Percentiles rank a stretch among this genome's conserved stretches.
Evolutionary conservation across 1,140 invertebrate species (phyloP).

Genomic region (Ostrea edulis): DNA sequence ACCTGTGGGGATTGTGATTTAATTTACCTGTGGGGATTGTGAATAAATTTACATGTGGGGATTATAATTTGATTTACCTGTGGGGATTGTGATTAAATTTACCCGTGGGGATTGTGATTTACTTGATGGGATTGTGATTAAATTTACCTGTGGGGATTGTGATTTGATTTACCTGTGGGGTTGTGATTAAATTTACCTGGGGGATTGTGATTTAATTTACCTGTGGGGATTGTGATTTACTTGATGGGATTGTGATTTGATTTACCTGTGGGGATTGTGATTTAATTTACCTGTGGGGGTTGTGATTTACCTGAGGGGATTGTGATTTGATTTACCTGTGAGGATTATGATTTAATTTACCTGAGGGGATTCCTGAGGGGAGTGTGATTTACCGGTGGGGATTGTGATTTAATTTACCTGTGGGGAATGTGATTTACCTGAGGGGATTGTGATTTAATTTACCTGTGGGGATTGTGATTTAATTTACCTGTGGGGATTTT

Average conservation of each 20-base stretch:
- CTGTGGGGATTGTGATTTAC: constrained; percentile 58
- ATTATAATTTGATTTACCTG: constrained; percentile 54
- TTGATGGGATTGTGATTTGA: no score
- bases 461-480: constrained; percentile 56
- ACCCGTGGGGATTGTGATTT: constrained; percentile 60
- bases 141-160: constrained; percentile 58
- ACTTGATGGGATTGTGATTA: no score
- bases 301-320: no score
- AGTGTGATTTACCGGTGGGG: no score
- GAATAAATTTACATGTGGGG: no score
- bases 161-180: constrained; percentile 52
- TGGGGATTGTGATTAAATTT: constrained; percentile 41
- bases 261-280: constrained; percentile 58
- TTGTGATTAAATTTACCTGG: no score
- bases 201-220: constrained; percentile 48
- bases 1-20: constrained; percentile 56
- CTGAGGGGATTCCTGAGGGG: constrained; percentile 57
- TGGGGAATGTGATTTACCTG: no score
- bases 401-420: constrained; percentile 54
- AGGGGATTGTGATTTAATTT: no score
- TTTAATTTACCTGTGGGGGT: constrained; percentile 56
- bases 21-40: constrained; percentile 57
- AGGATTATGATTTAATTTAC: constrained; percentile 49
- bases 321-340: constrained; percentile 53
- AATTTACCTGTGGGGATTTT: constrained; percentile 57